Base-by-base conservation (phyloP, 1,140 invertebrate genomes). In the Euura lappo region DNA sequence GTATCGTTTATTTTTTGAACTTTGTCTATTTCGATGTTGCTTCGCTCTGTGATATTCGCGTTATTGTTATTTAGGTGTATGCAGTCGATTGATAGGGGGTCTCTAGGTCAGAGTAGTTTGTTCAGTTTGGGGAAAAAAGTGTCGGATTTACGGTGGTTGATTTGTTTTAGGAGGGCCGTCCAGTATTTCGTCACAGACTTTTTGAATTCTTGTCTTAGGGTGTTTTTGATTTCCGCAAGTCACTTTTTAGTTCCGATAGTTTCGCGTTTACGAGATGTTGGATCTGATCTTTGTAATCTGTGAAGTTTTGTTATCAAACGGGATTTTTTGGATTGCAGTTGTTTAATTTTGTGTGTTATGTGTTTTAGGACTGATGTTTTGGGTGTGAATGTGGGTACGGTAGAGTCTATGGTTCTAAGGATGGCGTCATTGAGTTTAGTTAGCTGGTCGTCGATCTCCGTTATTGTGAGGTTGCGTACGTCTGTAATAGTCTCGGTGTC, bases 391-490 rank as follows among this genome's bases (percentile, higher is more conserved):
- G 47, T 51, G 6, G n/a, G 71, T 45, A 42, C 74, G 67, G 65
- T 72, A 74, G 10, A 46, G 28, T 60, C 13, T 2, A 65, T 72
- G 43, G 13, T 69, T 4, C n/a, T 69, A 10, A 72, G 60, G 6
- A 76, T 28, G 8, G 45, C 47, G 13, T 11, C 46, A 3, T 44
- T 43, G 13, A 71, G 4, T n/a, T 42, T 10, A 13, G 6, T 70
- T 6, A 74, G 72, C 2, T 51, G 6, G 11, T 51, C 47, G 6
- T 45, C n/a, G 11, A 74, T 74, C 74, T 76, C 75, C 28, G 5
- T 44, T 4, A 60, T 72, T 43, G 72, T 13, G 11, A 76, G 46
- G 45, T 76, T 76, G 66, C 45, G 65, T 4, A 72, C 71, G 6
- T 71, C 44, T 3, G 75, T 70, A 0, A 67, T 2, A 6, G 43